These are phyloP conservation scores for Enhydra lutris DNA, from an alignment of 2,113 vertebrate genomes.

Conservation along the genomic window DNA sequence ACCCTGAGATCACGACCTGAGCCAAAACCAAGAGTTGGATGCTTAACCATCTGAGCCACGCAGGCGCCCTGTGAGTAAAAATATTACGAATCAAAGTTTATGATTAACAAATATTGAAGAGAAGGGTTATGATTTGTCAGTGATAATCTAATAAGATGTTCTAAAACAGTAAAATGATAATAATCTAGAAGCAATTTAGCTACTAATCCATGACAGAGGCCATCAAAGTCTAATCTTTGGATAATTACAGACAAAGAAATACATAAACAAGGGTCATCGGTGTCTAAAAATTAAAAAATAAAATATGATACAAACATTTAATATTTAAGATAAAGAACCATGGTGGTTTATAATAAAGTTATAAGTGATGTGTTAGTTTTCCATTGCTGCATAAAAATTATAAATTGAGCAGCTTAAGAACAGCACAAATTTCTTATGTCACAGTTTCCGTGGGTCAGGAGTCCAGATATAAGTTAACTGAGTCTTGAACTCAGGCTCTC, in stretches of 20 bases:
- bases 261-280: background rate
- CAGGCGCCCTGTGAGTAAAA: background rate
- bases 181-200: background rate
- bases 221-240: background rate
- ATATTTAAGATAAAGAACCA: background rate
- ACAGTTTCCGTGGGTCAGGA: background rate
- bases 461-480: background rate
- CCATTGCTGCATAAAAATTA: background rate
- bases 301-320: background rate
- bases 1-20: background rate
- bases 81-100: background rate
- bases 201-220: background rate
- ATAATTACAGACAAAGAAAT: slow-evolving; percentile 24
- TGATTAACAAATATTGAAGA: background rate
- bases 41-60: background rate
- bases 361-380: background rate
- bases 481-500: background rate
- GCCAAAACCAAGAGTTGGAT: background rate
- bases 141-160: background rate
- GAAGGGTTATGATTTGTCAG: background rate
- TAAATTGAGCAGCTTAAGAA: background rate
- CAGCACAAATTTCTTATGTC: background rate
- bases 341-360: slow-evolving; percentile 4
- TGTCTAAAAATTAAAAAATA: slow-evolving; percentile 15
- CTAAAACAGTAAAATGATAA: slow-evolving; percentile 18